Evolutionary conservation across 2,797 vertebrate genomes (phyloP).

Genomic region (Notolepis coatsorum): DNA sequence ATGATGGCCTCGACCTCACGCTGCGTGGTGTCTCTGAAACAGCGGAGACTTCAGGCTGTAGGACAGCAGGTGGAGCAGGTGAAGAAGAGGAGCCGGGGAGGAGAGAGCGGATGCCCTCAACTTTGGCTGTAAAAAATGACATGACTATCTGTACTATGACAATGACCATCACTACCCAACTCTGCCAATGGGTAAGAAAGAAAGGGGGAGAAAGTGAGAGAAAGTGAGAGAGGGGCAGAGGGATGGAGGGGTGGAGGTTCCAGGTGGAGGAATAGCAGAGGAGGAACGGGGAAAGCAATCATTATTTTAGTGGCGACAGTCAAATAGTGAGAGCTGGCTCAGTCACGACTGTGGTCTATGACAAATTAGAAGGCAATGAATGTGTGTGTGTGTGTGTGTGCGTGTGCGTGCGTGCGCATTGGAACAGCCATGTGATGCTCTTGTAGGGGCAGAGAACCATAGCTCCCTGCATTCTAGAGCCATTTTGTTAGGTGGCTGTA

Average conservation of each 20-base stretch:
- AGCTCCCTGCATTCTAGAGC: slow-evolving; percentile 4
- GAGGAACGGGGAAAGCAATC: slow-evolving; percentile 26
- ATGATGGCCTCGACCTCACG: no score
- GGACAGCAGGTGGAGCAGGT: no score
- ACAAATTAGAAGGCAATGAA: no score
- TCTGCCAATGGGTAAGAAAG: no score
- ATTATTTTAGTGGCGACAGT: slow-evolving; percentile 24
- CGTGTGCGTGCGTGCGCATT: neutral
- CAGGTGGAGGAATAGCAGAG: neutral
- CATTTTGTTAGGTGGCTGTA: no score
- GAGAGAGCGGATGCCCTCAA: no score
- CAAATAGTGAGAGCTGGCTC: slow-evolving; percentile 9
- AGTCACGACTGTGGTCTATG: neutral
- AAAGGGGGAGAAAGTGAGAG: neutral
- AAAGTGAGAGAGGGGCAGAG: neutral
- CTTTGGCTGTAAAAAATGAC: no score
- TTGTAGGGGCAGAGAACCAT: slow-evolving; percentile 8
- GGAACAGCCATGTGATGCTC: slow-evolving; percentile 38
- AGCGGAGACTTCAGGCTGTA: no score
- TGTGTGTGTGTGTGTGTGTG: neutral
- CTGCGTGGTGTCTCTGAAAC: no score
- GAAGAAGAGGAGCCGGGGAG: no score
- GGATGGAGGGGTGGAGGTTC: neutral
- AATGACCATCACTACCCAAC: no score
- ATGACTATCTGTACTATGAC: no score